These are phyloP conservation scores for Noctua pronuba DNA, from an alignment of 2,888 invertebrate genomes.

Conservation along the genomic window DNA sequence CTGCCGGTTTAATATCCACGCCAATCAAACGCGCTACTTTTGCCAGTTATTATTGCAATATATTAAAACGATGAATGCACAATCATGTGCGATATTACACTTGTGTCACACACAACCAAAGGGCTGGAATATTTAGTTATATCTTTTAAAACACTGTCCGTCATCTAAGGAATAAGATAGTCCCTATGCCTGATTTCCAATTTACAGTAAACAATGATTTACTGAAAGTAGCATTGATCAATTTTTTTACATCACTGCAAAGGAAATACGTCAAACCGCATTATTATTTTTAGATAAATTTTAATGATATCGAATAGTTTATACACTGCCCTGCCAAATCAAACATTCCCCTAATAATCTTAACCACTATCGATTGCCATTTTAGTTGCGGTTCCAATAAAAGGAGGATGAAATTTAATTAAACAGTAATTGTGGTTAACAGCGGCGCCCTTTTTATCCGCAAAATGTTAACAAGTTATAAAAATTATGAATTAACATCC, in stretches of 20 bases:
- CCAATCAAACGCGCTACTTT: conserved; percentile 56
- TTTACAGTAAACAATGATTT: background rate
- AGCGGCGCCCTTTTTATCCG: conserved; percentile 70
- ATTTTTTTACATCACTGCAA: background rate
- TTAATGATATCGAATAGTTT: background rate
- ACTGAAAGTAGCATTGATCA: background rate
- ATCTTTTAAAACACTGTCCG: background rate
- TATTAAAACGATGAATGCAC: conserved; percentile 1
- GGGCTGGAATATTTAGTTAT: background rate
- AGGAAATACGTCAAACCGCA: background rate
- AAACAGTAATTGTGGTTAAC: conserved; percentile 66
- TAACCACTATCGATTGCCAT: background rate
- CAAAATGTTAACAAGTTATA: conserved; percentile 88
- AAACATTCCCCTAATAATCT: background rate
- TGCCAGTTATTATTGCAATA: conserved; percentile 34
- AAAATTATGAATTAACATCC: conserved; percentile 89
- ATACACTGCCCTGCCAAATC: background rate
- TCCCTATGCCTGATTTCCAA: background rate
- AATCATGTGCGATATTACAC: too few relatives aligned
- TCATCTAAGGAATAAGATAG: background rate
- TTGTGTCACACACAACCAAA: background rate
- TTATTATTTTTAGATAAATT: background rate
- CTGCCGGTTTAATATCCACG: conserved; percentile 75
- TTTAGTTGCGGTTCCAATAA: conserved; percentile 32
- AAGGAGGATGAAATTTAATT: conserved; percentile 76